phyloP scores from a whole-genome alignment of 2,113 vertebrate genomes.

The Seriola rivoliana region DNA sequence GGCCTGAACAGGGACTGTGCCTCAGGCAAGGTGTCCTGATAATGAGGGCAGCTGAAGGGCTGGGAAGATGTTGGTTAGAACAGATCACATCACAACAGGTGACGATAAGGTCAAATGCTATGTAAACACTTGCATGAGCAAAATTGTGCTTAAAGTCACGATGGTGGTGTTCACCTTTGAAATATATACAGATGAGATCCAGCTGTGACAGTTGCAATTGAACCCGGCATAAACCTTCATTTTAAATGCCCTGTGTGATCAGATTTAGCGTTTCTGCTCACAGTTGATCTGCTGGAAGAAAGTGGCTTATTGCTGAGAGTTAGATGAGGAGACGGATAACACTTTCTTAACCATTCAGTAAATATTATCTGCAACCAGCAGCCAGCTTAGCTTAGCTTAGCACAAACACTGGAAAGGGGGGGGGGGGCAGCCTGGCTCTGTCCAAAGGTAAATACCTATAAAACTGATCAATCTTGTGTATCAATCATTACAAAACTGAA shows the following conservation, averaged over 20 bases:
- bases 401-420: too few relatives aligned
- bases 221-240: neutral
- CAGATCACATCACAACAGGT: conserved; percentile 8
- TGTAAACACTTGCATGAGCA: neutral
- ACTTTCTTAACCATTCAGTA: too few relatives aligned
- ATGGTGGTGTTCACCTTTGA: neutral
- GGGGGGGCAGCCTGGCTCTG: too few relatives aligned
- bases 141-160: neutral
- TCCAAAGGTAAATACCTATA: too few relatives aligned
- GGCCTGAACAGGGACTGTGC: neutral
- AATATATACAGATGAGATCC: neutral
- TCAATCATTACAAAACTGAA: too few relatives aligned
- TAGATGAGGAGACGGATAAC: too few relatives aligned
- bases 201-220: neutral
- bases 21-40: conserved; percentile 4
- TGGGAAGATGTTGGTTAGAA: neutral
- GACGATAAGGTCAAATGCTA: conserved; percentile 7
- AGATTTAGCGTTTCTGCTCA: neutral
- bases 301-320: neutral
- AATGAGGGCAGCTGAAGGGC: conserved; percentile 1
- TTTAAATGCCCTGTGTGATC: neutral
- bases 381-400: too few relatives aligned
- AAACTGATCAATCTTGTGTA: too few relatives aligned
- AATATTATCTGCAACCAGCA: neutral
- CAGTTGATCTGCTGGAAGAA: too few relatives aligned